phyloP scores from a whole-genome alignment of 1,140 invertebrate genomes.

The Drosophila varians region DNA sequence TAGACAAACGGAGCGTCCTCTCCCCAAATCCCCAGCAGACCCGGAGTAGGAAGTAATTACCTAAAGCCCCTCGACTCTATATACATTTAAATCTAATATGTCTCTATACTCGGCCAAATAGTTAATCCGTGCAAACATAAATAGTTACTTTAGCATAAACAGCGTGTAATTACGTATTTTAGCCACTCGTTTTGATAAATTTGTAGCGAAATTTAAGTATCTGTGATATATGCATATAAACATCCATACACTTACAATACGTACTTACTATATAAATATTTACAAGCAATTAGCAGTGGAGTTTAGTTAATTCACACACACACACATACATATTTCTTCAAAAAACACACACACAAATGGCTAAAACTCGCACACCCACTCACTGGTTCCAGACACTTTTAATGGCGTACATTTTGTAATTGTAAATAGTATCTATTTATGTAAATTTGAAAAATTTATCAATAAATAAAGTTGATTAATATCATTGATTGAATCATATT shows the following conservation, averaged over 20 bases:
- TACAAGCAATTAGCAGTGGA: conserved; percentile 32
- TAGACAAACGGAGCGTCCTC: background rate
- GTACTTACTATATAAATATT: conserved; percentile 20
- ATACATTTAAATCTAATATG: background rate
- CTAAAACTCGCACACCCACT: background rate
- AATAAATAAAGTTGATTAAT: conserved; percentile 50
- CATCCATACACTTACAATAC: conserved; percentile 9
- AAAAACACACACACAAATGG: conserved; percentile 16
- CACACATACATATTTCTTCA: conserved; percentile 27
- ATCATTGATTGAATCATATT: conserved; percentile 10
- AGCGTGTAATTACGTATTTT: conserved; percentile 25
- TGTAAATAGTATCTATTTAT: conserved; percentile 45
- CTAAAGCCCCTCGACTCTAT: conserved; percentile 24
- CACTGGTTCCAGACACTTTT: conserved; percentile 30
- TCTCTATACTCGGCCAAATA: conserved; percentile 39
- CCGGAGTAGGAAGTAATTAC: conserved; percentile 14
- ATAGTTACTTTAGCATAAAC: conserved; percentile 27
- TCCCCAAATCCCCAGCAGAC: background rate
- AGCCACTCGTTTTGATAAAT: conserved; percentile 28
- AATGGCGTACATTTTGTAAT: conserved; percentile 36
- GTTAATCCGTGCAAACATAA: conserved; percentile 26
- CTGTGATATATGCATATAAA: conserved; percentile 71
- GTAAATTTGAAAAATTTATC: conserved; percentile 34
- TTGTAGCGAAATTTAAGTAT: conserved; percentile 54
- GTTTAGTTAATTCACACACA: conserved; percentile 41